Conservation (phyloP, 1,140 invertebrate genomes). For the Trigoniulus corallinus region DNA sequence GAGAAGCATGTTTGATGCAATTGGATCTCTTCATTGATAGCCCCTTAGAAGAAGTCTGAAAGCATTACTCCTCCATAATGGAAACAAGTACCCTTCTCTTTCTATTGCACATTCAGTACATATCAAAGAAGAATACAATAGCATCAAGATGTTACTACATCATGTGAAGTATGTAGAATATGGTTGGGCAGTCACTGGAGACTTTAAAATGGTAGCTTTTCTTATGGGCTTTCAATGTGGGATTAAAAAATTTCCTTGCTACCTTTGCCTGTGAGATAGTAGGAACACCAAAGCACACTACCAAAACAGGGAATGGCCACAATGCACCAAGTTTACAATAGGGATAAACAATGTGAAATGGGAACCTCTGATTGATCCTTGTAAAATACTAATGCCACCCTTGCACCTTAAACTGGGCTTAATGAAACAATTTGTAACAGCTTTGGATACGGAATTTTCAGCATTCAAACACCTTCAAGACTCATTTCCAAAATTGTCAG, state of each 20-base stretch:
- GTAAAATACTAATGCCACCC: slow-evolving; percentile 20
- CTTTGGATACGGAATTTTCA: slow-evolving; percentile 18
- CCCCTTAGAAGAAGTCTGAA: slow-evolving; percentile 20
- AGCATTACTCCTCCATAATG: slow-evolving; percentile 21
- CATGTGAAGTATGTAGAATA: slow-evolving; percentile 20
- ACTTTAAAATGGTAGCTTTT: slow-evolving; percentile 24
- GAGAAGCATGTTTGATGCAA: slow-evolving; percentile 15
- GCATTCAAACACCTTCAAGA: slow-evolving; percentile 19
- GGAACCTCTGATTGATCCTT: slow-evolving; percentile 11
- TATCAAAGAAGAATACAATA: slow-evolving; percentile 21
- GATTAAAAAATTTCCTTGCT: slow-evolving; percentile 27
- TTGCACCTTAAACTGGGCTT: slow-evolving; percentile 23
- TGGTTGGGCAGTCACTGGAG: slow-evolving; percentile 20
- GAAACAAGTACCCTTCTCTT: slow-evolving; percentile 20
- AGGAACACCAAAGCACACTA: slow-evolving; percentile 21
- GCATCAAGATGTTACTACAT: slow-evolving; percentile 18
- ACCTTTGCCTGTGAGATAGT: slow-evolving; percentile 28
- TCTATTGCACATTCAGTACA: slow-evolving; percentile 19
- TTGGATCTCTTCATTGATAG: slow-evolving; percentile 21
- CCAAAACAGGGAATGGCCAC: slow-evolving; percentile 18
- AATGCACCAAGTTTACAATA: slow-evolving; percentile 17
- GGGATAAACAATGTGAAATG: slow-evolving; percentile 18
- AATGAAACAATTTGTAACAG: too few relatives aligned
- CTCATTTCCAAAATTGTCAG: slow-evolving; percentile 14
- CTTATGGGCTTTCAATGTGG: slow-evolving; percentile 24